Base-by-base conservation (phyloP, 2,797 vertebrate genomes). In the Zalophus californianus region DNA sequence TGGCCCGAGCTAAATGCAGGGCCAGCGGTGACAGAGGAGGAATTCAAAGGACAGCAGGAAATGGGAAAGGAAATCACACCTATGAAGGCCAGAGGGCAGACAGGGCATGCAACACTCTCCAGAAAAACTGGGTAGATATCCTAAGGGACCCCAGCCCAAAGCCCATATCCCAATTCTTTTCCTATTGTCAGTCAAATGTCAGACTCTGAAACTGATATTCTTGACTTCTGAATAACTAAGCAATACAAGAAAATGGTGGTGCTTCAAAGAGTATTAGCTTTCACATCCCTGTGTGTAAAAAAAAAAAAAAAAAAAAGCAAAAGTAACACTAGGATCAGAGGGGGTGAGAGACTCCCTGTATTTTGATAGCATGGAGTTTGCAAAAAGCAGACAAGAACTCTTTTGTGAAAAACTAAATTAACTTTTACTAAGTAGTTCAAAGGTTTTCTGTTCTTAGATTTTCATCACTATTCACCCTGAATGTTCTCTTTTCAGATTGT, bases 331-430 rank as follows among this genome's bases (percentile, higher is more conserved):
- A 96, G 58, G 62, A 96, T 72, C 90, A 79, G 68, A 90, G 12
- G 3, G 32, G 50, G 44, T 86, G 62, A 96, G 56, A 96, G 80
- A 86, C 41, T 94, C 75, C 75, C 64, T 94, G 15, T 91, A 89
- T 95, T 92, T 97, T 96, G 97, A 97, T 60, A 97, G 84, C 85
- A 88, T 29, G 35, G 32, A 29, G 56, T 85, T 95, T 96, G 73
- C 87, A 93, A 95, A 96, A 93, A 70, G 62, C 44, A 97, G 60
- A 95, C 90, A 98, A 97, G 62, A 97, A 97, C 64, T 95, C 93
- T 92, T 96, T 90, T 95, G 93, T 97, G 94, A 83, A 94, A 96
- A 94, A 97, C 93, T 5, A 18, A 97, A 97, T 94, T 89, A 97
- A 95, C 92, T 97, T 96, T 94, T 93, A 87, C 78, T 82, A 94